phyloP scores from a whole-genome alignment of 2,888 invertebrate species.

The Flexamia atlantica region DNA sequence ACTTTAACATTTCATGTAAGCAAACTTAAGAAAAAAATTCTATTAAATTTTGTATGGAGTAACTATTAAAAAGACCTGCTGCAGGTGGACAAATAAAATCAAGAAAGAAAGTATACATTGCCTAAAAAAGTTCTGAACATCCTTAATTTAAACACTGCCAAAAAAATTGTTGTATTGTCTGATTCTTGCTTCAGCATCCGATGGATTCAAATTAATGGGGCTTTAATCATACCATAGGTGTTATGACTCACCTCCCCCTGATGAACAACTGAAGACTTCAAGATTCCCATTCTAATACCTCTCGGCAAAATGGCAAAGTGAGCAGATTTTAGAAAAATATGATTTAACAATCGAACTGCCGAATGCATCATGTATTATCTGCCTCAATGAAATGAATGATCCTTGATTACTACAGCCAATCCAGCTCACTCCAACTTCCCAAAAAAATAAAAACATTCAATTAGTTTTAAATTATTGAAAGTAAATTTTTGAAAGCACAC shows the following conservation, averaged over 20 bases:
- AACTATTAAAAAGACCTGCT: too few species aligned
- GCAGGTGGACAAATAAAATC: too few species aligned
- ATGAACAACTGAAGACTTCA: conserved; percentile 16
- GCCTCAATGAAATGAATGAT: conserved; percentile 20
- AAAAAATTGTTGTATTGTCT: too few species aligned
- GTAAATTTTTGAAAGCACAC: too few species aligned
- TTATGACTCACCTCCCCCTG: conserved; percentile 12
- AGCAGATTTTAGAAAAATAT: not conserved
- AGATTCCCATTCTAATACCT: conserved; percentile 4
- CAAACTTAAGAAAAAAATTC: too few species aligned
- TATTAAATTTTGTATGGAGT: too few species aligned
- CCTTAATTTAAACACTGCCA: too few species aligned
- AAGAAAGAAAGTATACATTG: too few species aligned
- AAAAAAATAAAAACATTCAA: conserved; percentile 10
- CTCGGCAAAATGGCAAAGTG: conserved; percentile 6
- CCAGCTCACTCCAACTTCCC: conserved; percentile 15
- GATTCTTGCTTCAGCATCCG: too few species aligned
- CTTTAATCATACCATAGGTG: not conserved
- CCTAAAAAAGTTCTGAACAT: too few species aligned
- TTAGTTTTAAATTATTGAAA: not conserved
- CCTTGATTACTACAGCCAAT: conserved; percentile 9
- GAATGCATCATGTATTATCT: conserved; percentile 21
- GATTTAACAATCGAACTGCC: not conserved
- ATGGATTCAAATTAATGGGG: too few species aligned
- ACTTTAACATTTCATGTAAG: too few species aligned